Evolutionary conservation across 1,140 invertebrate genomes (phyloP).

Genomic region (Popillia japonica): DNA sequence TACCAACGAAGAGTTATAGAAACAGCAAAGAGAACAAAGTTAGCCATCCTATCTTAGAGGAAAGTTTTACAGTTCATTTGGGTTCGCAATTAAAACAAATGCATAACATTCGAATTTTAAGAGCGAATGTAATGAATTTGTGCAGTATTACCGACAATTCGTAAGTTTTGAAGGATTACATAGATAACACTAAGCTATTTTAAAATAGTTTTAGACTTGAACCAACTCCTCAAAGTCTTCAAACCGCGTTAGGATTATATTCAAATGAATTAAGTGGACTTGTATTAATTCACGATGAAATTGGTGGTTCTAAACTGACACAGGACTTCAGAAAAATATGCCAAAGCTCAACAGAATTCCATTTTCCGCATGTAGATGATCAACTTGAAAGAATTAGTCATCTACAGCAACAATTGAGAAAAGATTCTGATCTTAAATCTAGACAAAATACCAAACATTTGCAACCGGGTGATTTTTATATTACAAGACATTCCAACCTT

Average conservation of each 20-base stretch:
- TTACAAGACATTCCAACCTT: constrained; percentile 95
- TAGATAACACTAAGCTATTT: constrained; percentile 16
- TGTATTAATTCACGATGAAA: constrained; percentile 84
- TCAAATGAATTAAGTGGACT: constrained; percentile 89
- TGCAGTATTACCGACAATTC: constrained; percentile 71
- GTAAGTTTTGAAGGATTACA: constrained; percentile 24
- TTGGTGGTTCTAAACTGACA: constrained; percentile 76
- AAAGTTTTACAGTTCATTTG: constrained; percentile 97
- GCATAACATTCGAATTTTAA: constrained; percentile 94
- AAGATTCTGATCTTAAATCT: constrained; percentile 47
- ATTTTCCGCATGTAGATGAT: constrained; percentile 85
- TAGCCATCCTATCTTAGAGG: constrained; percentile 69
- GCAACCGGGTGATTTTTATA: constrained; percentile 90
- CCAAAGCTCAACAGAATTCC: constrained; percentile 82
- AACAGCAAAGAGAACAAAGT: constrained; percentile 10
- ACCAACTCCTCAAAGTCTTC: constrained; percentile 80
- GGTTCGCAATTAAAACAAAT: constrained; percentile 98
- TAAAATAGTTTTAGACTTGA: constrained; percentile 61
- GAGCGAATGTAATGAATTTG: constrained; percentile 86
- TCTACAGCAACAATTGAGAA: constrained; percentile 51
- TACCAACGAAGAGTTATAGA: constrained; percentile 28
- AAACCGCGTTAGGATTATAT: constrained; percentile 93
- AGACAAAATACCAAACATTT: constrained; percentile 64
- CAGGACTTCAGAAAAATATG: constrained; percentile 73
- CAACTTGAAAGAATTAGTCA: constrained; percentile 79